Base-by-base conservation (phyloP, 2,888 invertebrate species). In the Agriopis aurantiaria region DNA sequence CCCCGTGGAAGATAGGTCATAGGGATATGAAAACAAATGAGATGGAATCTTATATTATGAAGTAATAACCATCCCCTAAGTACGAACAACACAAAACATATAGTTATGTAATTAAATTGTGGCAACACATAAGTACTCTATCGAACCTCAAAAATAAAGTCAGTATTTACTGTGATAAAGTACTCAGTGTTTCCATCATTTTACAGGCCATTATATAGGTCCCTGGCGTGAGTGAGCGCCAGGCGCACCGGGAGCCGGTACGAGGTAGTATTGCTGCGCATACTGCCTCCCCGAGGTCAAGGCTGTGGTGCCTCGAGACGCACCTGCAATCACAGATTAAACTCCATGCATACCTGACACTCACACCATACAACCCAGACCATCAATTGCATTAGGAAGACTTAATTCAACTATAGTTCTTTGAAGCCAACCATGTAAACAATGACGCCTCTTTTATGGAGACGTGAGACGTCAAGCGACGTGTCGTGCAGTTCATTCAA, bases 321-420 rank as follows among this genome's bases (percentile, higher is more conserved):
- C 58, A 66, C 70, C 70, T 70, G 70, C 17, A 70, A 70, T 55
- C 58, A 66, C 33, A 70, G 62, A 65, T 64, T 61, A 51, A 23
- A 53, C 53, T 43, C 59, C 17, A 62, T 69, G 62, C 63, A 68
- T 46, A 41, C 40, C 45, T 12, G 62, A 40, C 45, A 12, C 67
- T 55, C 61, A 49, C 48, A 68, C 57, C 33, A 33, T 33, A 56
- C 12, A 45, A 10, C 61, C 46, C 61, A 33, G 60, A 51, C 45
- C 45, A 57, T 17, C 8, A 6, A 17, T 17, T 14, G 7, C 43
- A 40, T 55, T n/a, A 55, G n/a, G n/a, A 55, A 40, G 33, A 55
- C 40, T 52, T 52, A 23, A 14, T 51, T 17, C 17, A 17, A 51
- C 14, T 51, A 8, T 10, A 43, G n/a, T 48, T 48, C n/a, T 12